Evolutionary conservation across 2,888 invertebrate genomes (phyloP), one percentile per base, ranked within the genome.

Genomic region (Busseola fusca): DNA sequence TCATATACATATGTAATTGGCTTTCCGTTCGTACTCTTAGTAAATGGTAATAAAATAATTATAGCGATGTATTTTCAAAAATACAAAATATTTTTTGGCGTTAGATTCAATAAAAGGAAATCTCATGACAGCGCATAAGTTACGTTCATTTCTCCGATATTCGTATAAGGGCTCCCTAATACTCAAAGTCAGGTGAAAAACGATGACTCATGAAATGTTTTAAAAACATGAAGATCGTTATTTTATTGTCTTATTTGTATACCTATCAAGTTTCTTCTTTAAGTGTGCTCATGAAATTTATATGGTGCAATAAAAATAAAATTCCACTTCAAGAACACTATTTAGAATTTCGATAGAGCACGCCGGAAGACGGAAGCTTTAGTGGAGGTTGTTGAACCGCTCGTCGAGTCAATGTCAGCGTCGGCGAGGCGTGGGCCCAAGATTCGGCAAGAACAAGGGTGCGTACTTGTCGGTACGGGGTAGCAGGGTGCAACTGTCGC

Each of bases 401-500:
- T 87, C 89, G 89, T 76, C 87, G 91, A 95, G 94, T 95, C 95
- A 95, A 95, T 95, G 95, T 95, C 95, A 95, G 93, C 90, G 88
- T 86, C 88, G 86, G 88, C 90, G 87, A 89, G 87, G 88, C 91
- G 86, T 87, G 89, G 92, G 90, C 91, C 93, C 91, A 93, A 94
- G 93, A 94, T 95, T 93, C 92, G 93, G 92, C 91, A 91, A 92
- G 92, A 92, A 91, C 90, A 91, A 91, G 95, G 94, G 94, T 93
- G 93, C 92, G 93, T 90, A 87, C 88, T 87, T 86, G 79, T 83
- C 82, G 86, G 91, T 84, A 89, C 92, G 89, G 94, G 95, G 94
- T 94, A 93, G 95, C 94, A 94, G 95, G 94, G 95, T 95, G 95
- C 94, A 94, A 91, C 91, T 89, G 92, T 89, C 91, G 91, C 93